Conservation (phyloP, 2,888 invertebrate species). For the Nomada flava region DNA sequence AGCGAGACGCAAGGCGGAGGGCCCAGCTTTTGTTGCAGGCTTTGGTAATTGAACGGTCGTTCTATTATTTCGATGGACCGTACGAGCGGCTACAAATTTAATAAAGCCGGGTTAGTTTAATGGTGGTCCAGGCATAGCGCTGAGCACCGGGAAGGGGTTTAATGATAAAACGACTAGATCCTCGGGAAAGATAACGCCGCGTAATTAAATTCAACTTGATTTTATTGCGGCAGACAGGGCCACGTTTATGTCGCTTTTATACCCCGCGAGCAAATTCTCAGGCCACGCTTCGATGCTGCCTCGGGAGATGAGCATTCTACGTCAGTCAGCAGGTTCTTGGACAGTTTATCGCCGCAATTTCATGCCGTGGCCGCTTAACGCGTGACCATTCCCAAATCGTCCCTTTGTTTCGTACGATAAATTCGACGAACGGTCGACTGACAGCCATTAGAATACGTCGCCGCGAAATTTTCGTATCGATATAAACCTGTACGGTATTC, state of each 20-base stretch:
- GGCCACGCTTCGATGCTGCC: slow-evolving; percentile 69
- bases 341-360: slow-evolving; percentile 74
- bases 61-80: slow-evolving; percentile 38
- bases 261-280: slow-evolving; percentile 78
- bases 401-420: slow-evolving; percentile 15
- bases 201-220: slow-evolving; percentile 82
- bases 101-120: slow-evolving; percentile 68
- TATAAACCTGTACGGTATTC: too few relatives aligned
- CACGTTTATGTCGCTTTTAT: slow-evolving; percentile 79
- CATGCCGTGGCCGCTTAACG: slow-evolving; percentile 36
- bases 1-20: too few relatives aligned
- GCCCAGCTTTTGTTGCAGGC: slow-evolving; percentile 12
- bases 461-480: too few relatives aligned
- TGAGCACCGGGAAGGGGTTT: slow-evolving; percentile 21
- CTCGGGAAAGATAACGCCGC: slow-evolving; percentile 72
- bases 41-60: slow-evolving; percentile 24
- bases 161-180: slow-evolving; percentile 80
- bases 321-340: slow-evolving; percentile 63
- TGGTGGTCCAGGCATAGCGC: slow-evolving; percentile 19
- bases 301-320: slow-evolving; percentile 71
- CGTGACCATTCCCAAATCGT: slow-evolving; percentile 23
- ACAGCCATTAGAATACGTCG: too few relatives aligned
- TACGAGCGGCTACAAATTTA: slow-evolving; percentile 65
- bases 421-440: neutral
- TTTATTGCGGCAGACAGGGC: slow-evolving; percentile 75